Evolutionary conservation across 2,888 invertebrate species (phyloP), one percentile per base, ranked within the genome.

Genomic region (Drosophila mercatorum): DNA sequence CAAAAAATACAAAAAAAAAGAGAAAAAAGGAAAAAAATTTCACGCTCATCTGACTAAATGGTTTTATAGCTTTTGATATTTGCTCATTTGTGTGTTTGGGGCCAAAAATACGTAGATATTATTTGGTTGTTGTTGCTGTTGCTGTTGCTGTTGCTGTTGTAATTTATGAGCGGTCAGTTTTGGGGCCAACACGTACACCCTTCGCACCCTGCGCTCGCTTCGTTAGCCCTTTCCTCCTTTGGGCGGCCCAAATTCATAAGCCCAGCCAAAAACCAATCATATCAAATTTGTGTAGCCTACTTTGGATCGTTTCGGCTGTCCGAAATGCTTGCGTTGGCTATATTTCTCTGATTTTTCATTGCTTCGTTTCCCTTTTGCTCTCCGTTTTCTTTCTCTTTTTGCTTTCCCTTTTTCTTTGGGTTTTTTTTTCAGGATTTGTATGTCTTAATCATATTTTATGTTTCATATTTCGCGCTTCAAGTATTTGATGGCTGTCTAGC

Each of bases 371-470:
- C 38, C 53, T 40, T 53, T 55, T 17, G 44, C 28, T 28, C 5
- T 43, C 3, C 38, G 11, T 41, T 51, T 55, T 46, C 36, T 10
- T 7, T 22, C 7, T 7, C 2, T 10, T 10, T 6, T 31, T 14
- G 1, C 34, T 43, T 26, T 61, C 3, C 26, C 3, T 31, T 31
- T 14, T 28, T 36, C 7, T 43, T 62, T 56, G 36, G 17, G 17
- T 17, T 17, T 17, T 40, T 46, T 22, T 57, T 46, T 52, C 28
- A 47, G 61, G 67, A 83, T 88, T 80, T 80, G 67, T 67, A 69
- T 73, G 80, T 86, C 78, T 86, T 83, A 88, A 83, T 88, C 89
- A 87, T 89, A 84, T 87, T 88, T 89, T 81, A 87, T 87, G 85
- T 75, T 84, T 87, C 76, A 75, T 83, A 81, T 87, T 85, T 80